Evolutionary conservation across 2,888 invertebrate genomes (phyloP), one percentile per base, ranked within the genome.

Genomic region (Lycia hirtaria): DNA sequence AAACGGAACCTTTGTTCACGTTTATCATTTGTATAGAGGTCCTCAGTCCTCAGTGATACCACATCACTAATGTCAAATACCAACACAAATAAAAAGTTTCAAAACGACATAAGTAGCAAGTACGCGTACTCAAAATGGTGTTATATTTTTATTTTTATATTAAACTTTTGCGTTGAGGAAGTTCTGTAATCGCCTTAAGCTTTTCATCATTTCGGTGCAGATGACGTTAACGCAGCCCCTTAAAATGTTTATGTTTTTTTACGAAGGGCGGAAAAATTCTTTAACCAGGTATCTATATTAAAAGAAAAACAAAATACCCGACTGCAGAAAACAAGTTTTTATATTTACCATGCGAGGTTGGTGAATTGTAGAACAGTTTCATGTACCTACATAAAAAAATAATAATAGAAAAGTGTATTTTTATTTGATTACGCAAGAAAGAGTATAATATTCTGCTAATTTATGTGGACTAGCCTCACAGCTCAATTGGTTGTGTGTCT

Each of bases 111-210:
- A 44, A 17, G 22, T 14, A 33, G n/a, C 5, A 30, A 80, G 73
- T 75, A 80, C 78, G 84, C 77, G 83, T 80, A 80, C 79, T 87
- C 78, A 86, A 87, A 87, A 81, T 70, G 69, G 78, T 82, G 83
- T 87, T 87, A 87, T 82, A 79, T 87, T 80, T 83, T 88, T 87
- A 85, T 87, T 88, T 87, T 88, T 84, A 81, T 87, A 88, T 88
- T 85, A 88, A 87, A 88, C 74, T 86, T 80, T 80, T 75, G 81
- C 74, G 69, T 73, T 69, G 75, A 79, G 78, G 77, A 78, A 79
- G 75, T 78, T 78, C 72, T 83, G 82, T 88, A 88, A 89, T 88
- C 88, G 85, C 83, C 83, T 87, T 85, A 88, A 90, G 87, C 85
- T 87, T 85, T 85, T 78, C 87, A 79, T 83, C 86, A 82, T 86